Evolutionary conservation across 1,140 invertebrate genomes (phyloP).

Genomic region (Orchesella cincta): DNA sequence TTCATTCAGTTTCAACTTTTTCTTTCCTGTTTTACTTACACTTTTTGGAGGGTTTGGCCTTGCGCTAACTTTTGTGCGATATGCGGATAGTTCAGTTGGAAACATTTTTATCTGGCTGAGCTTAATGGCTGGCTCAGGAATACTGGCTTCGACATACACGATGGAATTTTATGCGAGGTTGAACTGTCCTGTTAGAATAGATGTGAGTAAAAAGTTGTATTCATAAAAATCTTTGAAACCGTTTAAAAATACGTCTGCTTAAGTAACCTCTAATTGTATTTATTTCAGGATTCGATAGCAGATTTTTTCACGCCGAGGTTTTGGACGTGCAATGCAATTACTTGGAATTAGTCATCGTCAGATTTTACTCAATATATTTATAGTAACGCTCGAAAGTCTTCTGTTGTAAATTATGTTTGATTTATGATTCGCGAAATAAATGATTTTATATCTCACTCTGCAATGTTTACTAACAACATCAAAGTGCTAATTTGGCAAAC

Average conservation of each 20-base stretch:
- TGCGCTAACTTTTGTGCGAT: constrained; percentile 63
- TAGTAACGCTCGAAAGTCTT: no score
- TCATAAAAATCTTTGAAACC: no score
- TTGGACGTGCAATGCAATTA: constrained; percentile 60
- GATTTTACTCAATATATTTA: no score
- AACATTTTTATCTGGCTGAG: constrained; percentile 82
- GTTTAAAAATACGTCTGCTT: no score
- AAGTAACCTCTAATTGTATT: neutral
- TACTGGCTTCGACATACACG: constrained; percentile 74
- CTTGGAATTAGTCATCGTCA: constrained; percentile 28
- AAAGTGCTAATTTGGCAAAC: no score
- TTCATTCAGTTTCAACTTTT: constrained; percentile 74
- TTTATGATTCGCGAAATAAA: no score
- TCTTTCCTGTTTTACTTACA: constrained; percentile 81
- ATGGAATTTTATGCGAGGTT: constrained; percentile 81
- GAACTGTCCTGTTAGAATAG: constrained; percentile 66
- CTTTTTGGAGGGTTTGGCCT: constrained; percentile 67
- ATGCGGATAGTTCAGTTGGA: constrained; percentile 60
- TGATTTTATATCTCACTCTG: no score
- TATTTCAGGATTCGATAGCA: constrained; percentile 52
- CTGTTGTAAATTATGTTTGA: no score
- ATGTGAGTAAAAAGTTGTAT: neutral
- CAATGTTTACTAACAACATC: no score
- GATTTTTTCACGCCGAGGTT: constrained; percentile 63
- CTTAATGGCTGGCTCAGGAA: constrained; percentile 74